A percentile compares a stretch with the other conserved stretches of the same genome.
These are phyloP conservation scores for Philereme transversata DNA, from an alignment of 2,888 invertebrate genomes.

Conservation along the genomic window DNA sequence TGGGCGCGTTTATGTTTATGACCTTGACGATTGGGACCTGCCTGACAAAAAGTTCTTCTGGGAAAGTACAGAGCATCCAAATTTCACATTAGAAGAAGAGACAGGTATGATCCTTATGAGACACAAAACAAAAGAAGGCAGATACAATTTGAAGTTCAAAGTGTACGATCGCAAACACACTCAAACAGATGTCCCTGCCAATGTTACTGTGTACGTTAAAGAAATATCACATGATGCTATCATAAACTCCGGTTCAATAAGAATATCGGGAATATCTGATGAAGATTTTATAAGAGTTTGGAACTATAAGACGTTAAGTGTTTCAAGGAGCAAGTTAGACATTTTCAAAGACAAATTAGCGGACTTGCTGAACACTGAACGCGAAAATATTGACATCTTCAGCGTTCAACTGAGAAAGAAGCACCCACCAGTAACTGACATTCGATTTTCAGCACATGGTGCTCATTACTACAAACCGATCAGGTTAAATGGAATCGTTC, in stretches of 20 bases:
- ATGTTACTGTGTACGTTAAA: conserved; percentile 96
- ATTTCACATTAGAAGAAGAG: conserved; percentile 94
- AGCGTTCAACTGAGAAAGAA: conserved; percentile 95
- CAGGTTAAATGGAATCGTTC: conserved; percentile 95
- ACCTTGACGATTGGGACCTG: conserved; percentile 99
- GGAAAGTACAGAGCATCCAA: conserved; percentile 93
- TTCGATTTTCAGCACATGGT: conserved; percentile 97
- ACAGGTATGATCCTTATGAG: conserved; percentile 98
- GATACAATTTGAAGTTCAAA: conserved; percentile 91
- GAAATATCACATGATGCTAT: conserved; percentile 98
- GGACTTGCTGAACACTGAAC: conserved; percentile 92
- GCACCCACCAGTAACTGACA: conserved; percentile 94
- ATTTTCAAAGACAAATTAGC: conserved; percentile 94
- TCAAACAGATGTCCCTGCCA: conserved; percentile 97
- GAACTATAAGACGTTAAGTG: conserved; percentile 94
- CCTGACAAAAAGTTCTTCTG: conserved; percentile 99
- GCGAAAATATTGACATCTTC: conserved; percentile 97
- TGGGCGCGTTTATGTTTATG: conserved; percentile 98
- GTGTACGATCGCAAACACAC: conserved; percentile 98
- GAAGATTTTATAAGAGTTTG: conserved; percentile 98
- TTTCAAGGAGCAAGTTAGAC: conserved; percentile 94
- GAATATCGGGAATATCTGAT: conserved; percentile 96
- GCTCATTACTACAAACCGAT: conserved; percentile 98
- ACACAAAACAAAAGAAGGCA: conserved; percentile 95
- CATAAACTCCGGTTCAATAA: conserved; percentile 96